Evolutionary conservation across 2,113 vertebrate genomes (phyloP), one percentile per base, ranked within the genome.

Genomic region (Centrocercus urophasianus): DNA sequence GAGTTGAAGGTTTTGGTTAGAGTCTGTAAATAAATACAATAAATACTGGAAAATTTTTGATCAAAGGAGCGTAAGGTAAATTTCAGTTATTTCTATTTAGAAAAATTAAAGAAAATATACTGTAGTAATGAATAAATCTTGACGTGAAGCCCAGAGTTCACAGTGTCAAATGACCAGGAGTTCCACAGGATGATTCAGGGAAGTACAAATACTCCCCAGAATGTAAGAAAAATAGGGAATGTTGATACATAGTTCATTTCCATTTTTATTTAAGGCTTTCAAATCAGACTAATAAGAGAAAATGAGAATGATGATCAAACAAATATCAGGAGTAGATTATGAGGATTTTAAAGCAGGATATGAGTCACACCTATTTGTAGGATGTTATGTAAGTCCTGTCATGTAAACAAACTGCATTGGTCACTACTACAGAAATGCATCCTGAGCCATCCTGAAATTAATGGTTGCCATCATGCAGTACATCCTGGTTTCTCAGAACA

Each of bases 311-410:
- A 18, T 36, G n/a, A 80, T 70, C 54, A 87, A 86, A 67, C 8
- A 76, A 50, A 8, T n/a, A 83, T 17, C 17, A 84, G 59, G 27
- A 69, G 90, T 78, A 73, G 30, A 87, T 38, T 7, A 89, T 40
- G 20, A 88, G 6, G 9, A 30, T 83, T 82, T 86, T 65, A 73
- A 89, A 75, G 45, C n/a, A 87, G 77, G 52, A 86, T 43, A 20
- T 87, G 86, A 90, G 36, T 91, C 87, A 93, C 30, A 22, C 15
- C 25, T 73, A 38, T 59, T 82, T 85, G 71, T 66, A 88, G 64
- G 50, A 32, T 91, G 56, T 48, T 69, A 10, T 86, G 19, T 10
- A 27, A 84, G 30, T 57, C 90, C 43, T 64, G 10, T 48, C 66
- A 54, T 5, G 1, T 75, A 88, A 93, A 88, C 63, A 72, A 78